Base-by-base conservation (phyloP, 30 jellyfish, hydroid and myxozoan species). In the Pelagia noctiluca region DNA sequence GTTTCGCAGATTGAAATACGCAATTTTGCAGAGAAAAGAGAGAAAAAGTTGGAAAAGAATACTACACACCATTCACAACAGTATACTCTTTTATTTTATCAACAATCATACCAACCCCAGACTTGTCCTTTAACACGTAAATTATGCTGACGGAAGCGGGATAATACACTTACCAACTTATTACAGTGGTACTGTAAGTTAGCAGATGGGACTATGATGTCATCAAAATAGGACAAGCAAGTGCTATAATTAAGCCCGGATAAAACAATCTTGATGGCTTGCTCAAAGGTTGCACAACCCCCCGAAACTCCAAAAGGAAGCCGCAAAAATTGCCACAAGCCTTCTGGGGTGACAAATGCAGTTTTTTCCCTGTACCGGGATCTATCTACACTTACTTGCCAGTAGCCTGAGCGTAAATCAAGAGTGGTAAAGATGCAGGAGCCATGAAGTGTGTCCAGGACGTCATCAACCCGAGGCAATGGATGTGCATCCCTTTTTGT, bases 401-500 rank as follows among this genome's bases (percentile, higher is more conserved):
- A 77, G 33, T 77, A 77, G 67, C 88, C 88, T 21, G 74, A 62
- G 30, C 90, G 35, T n/a, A 79, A 49, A 53, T 83, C 94, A 36
- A 83, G 26, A 64, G 94, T 83, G 61, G 66, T 57, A 72, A 83
- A 83, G 65, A 50, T 29, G 2, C 29, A 1, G 2, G 72, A 50
- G 31, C 94, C 94, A 3, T 72, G 29, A 2, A 83, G 65, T 23
- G 87, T 73, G 19, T 83, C 94, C 28, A 72, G 50, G 10, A 72
- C 24, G 63, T 72, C 88, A 35, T 70, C 94, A 0, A 69, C 80
- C 49, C 86, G 30, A 3, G 92, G 92, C 22, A 82, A 73, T 2
- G 92, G 92, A 18, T 69, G 78, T 1, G 92, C 78, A 28, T 82
- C 92, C 73, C 34, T 47, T 47, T 66, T 68, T 16, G 92, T 82